These are phyloP conservation scores for Brachypodius melanocephalos DNA, from an alignment of 2,113 vertebrate genomes.

Conservation along the genomic window DNA sequence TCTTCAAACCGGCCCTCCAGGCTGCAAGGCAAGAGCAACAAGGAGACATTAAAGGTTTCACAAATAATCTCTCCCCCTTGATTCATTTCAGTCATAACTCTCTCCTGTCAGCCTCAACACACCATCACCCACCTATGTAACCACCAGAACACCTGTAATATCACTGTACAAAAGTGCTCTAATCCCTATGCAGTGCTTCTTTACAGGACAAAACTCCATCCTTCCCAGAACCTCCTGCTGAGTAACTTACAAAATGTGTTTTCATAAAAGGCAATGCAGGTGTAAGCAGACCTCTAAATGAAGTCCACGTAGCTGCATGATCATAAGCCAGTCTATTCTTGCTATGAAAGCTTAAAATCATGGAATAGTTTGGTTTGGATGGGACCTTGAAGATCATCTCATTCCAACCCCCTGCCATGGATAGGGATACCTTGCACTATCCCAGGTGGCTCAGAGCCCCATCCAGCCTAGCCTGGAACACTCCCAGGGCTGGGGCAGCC, in stretches of 20 bases:
- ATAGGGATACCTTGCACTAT: accelerated
- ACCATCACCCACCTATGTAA: not conserved
- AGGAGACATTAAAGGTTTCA: not conserved
- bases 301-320: not conserved
- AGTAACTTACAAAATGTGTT: not conserved
- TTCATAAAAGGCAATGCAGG: not conserved
- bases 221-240: not conserved
- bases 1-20: constrained; percentile 96
- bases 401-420: not conserved
- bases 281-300: not conserved
- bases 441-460: accelerated
- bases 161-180: not conserved
- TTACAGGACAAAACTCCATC: not conserved
- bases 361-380: not conserved
- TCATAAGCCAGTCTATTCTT: not conserved
- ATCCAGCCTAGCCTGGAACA: not conserved
- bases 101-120: not conserved
- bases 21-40: constrained; percentile 66
- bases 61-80: not conserved
- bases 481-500: not conserved
- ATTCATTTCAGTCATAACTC: not conserved
- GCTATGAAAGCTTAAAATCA: not conserved
- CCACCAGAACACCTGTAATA: not conserved
- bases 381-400: not conserved
- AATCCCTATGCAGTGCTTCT: not conserved